Evolutionary conservation across 1,140 invertebrate genomes (phyloP).

Genomic region (Ptiloglossa arizonensis): DNA sequence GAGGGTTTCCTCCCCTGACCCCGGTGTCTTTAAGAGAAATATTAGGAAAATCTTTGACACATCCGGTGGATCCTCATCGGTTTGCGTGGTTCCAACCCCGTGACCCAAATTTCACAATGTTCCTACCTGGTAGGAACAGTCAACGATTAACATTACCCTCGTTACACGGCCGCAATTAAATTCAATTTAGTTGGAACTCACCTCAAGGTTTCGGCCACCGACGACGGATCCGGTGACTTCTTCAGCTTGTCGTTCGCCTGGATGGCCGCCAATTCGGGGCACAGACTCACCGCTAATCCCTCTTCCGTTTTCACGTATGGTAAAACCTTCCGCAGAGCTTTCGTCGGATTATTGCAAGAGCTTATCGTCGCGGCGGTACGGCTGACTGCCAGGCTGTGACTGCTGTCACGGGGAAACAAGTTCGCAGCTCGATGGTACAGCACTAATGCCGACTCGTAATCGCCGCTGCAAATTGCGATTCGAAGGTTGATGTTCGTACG

Average conservation of each 20-base stretch:
- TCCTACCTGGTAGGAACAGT: too few relatives aligned
- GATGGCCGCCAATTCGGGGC: slow-evolving; percentile 43
- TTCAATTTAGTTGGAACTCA: slow-evolving; percentile 18
- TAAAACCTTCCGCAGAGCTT: slow-evolving; percentile 21
- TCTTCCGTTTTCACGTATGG: background rate
- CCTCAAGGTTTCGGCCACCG: slow-evolving; percentile 38
- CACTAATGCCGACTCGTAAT: slow-evolving; percentile 75
- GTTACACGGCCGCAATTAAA: too few relatives aligned
- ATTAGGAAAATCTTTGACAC: too few relatives aligned
- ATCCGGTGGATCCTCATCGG: too few relatives aligned
- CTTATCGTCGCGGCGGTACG: slow-evolving; percentile 67
- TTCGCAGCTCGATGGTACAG: slow-evolving; percentile 72
- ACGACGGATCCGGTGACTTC: slow-evolving; percentile 37
- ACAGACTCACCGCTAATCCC: slow-evolving; percentile 13
- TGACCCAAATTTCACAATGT: too few relatives aligned
- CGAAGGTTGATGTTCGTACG: background rate
- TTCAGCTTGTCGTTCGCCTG: slow-evolving; percentile 22
- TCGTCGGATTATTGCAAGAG: slow-evolving; percentile 57
- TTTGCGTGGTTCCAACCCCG: too few relatives aligned
- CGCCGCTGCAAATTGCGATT: slow-evolving; percentile 65
- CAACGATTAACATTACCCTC: too few relatives aligned
- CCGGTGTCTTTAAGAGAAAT: too few relatives aligned
- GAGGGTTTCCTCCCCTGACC: too few relatives aligned
- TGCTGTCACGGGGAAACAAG: slow-evolving; percentile 64
- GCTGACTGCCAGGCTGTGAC: slow-evolving; percentile 60